Percentiles rank a stretch among this genome's conserved stretches.
phyloP scores from a whole-genome alignment of 2,113 vertebrate genomes.

The Menura novaehollandiae region DNA sequence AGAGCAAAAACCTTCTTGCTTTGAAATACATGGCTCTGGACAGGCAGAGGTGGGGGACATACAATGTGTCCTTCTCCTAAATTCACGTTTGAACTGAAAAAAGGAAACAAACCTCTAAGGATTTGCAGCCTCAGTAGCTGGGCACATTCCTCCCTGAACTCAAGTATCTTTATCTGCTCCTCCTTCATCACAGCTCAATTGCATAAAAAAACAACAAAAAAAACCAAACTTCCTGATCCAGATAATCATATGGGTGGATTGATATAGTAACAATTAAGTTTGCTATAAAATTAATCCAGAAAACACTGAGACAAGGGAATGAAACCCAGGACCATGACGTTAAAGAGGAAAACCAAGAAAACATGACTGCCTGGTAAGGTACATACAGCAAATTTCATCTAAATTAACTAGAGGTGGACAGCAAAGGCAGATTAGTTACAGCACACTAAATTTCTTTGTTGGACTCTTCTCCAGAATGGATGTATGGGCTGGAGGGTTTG shows the following conservation, averaged over 20 bases:
- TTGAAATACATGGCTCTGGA: conserved; percentile 6
- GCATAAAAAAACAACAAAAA: neutral
- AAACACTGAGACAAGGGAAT: neutral
- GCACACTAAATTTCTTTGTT: neutral
- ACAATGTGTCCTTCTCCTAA: neutral
- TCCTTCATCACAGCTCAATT: neutral
- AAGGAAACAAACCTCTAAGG: conserved; percentile 2
- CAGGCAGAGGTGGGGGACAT: neutral
- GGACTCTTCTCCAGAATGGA: neutral
- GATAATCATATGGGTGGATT: neutral
- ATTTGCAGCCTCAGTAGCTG: neutral
- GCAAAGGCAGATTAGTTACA: neutral
- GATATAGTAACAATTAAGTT: neutral
- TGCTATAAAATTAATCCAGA: neutral
- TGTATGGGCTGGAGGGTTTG: neutral
- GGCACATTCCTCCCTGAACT: neutral
- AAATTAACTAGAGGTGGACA: neutral
- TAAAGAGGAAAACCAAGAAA: neutral
- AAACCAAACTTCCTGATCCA: neutral
- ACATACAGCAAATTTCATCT: neutral
- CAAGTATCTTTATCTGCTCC: neutral
- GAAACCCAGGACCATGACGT: neutral
- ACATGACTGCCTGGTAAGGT: neutral
- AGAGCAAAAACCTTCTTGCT: neutral
- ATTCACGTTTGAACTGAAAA: neutral